Base-by-base conservation (phyloP, 2,888 invertebrate species). In the Drosophila sordidapex region DNA sequence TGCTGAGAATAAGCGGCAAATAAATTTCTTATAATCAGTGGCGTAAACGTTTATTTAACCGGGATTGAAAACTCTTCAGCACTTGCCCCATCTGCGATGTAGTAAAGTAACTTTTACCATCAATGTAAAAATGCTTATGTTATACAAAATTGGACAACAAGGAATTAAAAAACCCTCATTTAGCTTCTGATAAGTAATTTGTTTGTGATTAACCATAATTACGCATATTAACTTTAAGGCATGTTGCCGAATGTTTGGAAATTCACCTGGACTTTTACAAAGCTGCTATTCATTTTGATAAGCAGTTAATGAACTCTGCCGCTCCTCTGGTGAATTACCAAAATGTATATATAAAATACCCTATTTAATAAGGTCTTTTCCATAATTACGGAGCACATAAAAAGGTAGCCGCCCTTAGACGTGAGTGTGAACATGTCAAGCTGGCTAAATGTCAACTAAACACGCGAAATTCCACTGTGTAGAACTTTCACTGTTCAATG, bases 341-440 rank as follows among this genome's bases (percentile, higher is more conserved):
- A 58, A 62, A 78, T 15, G 15, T 5, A 10, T 13, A 29, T 38
- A 49, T 11, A 13, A 43, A 74, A 67, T 64, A 72, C 79, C 76
- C 58, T 38, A 31, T 61, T 68, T 81, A 74, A 76, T 82, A 83
- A 73, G 77, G 68, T 69, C 57, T 78, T 78, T 68, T 66, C 53
- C 65, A 63, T 81, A 79, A 81, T 81, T 77, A 88, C 61, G 58
- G 71, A 58, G 53, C 54, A 61, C 70, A 83, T 89, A 87, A 88
- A 85, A 66, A 76, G 78, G 83, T 70, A 81, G 79, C 72, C 81
- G 87, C 87, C 87, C 80, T 76, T 64, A 53, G 70, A 72, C 65
- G 70, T 71, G 91, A 90, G 83, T 85, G 87, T 84, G 90, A 87
- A 91, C 89, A 91, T 91, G 92, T 91, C 92, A 90, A 89, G 83